Percentiles rank a stretch among this genome's conserved stretches.
Conservation (phyloP, 1,140 invertebrate genomes). For the Drosophila prosaltans region DNA sequence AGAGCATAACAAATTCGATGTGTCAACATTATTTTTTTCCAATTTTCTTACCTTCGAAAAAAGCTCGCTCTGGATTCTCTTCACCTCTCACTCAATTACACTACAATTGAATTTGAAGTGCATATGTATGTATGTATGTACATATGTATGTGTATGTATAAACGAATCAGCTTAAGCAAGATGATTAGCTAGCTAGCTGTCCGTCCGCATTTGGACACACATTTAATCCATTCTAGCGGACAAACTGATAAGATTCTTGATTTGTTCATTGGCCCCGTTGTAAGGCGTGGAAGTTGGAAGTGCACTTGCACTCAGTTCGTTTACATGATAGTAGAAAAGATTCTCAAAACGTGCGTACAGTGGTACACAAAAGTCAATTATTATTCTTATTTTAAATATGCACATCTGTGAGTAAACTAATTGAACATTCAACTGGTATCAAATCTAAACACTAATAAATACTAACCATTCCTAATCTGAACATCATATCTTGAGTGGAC, state of each 20-base stretch:
- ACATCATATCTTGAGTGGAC: not conserved
- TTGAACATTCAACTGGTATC: not conserved
- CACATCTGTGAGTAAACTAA: not conserved
- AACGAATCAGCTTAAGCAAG: constrained; percentile 37
- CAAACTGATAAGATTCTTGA: constrained; percentile 33
- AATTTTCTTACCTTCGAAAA: not conserved
- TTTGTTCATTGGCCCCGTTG: constrained; percentile 37
- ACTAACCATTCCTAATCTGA: not conserved
- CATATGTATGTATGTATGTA: constrained; percentile 23
- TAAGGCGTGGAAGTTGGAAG: constrained; percentile 15
- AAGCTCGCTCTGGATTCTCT: constrained; percentile 8
- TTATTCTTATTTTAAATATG: not conserved
- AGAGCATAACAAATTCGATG: not conserved
- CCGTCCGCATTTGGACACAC: constrained; percentile 26
- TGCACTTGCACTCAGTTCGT: constrained; percentile 47
- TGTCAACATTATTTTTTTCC: not conserved
- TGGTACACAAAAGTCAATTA: not conserved
- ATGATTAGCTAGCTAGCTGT: constrained; percentile 51
- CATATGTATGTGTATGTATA: not conserved
- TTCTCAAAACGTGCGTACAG: constrained; percentile 2
- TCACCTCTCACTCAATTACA: constrained; percentile 20
- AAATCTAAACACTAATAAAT: not conserved
- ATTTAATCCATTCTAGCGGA: constrained; percentile 44
- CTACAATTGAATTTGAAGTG: constrained; percentile 49
- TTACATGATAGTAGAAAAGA: constrained; percentile 31